Evolutionary conservation across 2,888 invertebrate species (phyloP).

Genomic region (Steromphala cineraria): DNA sequence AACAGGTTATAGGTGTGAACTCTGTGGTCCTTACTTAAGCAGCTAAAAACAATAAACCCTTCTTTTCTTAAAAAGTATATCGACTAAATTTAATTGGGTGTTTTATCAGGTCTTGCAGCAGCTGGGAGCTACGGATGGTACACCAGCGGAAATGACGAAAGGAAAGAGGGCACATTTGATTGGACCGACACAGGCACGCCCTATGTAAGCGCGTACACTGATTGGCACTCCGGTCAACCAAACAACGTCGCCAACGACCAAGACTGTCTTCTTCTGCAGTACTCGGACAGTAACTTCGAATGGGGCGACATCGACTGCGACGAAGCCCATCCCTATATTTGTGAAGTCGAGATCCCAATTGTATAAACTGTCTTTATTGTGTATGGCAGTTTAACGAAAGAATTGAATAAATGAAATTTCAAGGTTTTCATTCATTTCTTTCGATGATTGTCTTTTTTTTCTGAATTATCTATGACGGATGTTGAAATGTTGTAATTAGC

Average conservation of each 20-base stretch:
- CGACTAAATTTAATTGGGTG: background rate
- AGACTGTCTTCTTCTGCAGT: constrained; percentile 57
- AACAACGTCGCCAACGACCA: constrained; percentile 59
- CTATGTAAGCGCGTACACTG: constrained; percentile 36
- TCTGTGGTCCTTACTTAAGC: too few relatives aligned
- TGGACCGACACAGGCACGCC: constrained; percentile 56
- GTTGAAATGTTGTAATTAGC: too few relatives aligned
- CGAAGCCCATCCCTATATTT: constrained; percentile 57
- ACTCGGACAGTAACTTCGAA: constrained; percentile 43
- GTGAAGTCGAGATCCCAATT: constrained; percentile 41
- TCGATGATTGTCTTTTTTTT: too few relatives aligned
- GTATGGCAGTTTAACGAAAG: too few relatives aligned
- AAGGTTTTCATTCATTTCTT: too few relatives aligned
- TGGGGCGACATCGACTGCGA: constrained; percentile 60
- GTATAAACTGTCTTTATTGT: background rate
- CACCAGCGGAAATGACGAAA: constrained; percentile 50
- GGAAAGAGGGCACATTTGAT: constrained; percentile 41
- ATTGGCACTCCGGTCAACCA: constrained; percentile 58
- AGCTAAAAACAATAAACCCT: too few relatives aligned
- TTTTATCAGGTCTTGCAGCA: constrained; percentile 33
- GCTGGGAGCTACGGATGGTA: constrained; percentile 50
- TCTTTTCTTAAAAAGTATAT: too few relatives aligned
- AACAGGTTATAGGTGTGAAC: too few relatives aligned
- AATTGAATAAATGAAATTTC: too few relatives aligned
- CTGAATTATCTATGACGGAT: too few relatives aligned